Percentiles rank a stretch among this genome's conserved stretches.
These are phyloP conservation scores for Volucella zonaria DNA, from an alignment of 2,888 invertebrate species.

Conservation along the genomic window DNA sequence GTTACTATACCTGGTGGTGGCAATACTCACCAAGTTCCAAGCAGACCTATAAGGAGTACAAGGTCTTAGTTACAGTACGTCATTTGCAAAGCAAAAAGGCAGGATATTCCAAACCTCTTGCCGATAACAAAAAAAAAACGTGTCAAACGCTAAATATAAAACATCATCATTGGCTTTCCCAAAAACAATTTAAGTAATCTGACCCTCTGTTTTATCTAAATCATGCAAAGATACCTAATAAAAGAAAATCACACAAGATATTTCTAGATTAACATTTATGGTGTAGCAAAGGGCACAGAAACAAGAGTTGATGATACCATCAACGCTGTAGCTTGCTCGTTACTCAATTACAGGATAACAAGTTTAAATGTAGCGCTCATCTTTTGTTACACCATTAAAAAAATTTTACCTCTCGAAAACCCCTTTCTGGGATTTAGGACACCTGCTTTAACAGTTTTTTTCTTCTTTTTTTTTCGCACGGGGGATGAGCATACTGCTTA, in stretches of 20 bases:
- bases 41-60: too few species aligned
- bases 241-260: constrained; percentile 65
- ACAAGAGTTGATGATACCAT: constrained; percentile 28
- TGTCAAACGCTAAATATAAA: constrained; percentile 6
- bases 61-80: too few species aligned
- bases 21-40: too few species aligned
- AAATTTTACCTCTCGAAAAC: constrained; percentile 44
- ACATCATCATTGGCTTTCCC: constrained; percentile 32
- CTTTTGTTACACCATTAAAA: constrained; percentile 59
- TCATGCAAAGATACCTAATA: constrained; percentile 61
- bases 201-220: constrained; percentile 32
- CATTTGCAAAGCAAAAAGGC: too few species aligned
- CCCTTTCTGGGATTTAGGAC: constrained; percentile 63
- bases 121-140: not conserved
- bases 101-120: not conserved
- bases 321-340: constrained; percentile 8
- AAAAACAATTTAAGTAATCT: constrained; percentile 43
- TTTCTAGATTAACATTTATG: constrained; percentile 56
- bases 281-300: not conserved
- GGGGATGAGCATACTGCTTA: constrained; percentile 12
- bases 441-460: constrained; percentile 53
- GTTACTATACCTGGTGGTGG: too few species aligned
- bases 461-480: not conserved
- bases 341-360: constrained; percentile 57
- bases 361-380: constrained; percentile 55